Percentiles rank a stretch among this genome's conserved stretches.
Evolutionary conservation across 2,797 vertebrate genomes (phyloP).

Genomic region (Remorina albescens): DNA sequence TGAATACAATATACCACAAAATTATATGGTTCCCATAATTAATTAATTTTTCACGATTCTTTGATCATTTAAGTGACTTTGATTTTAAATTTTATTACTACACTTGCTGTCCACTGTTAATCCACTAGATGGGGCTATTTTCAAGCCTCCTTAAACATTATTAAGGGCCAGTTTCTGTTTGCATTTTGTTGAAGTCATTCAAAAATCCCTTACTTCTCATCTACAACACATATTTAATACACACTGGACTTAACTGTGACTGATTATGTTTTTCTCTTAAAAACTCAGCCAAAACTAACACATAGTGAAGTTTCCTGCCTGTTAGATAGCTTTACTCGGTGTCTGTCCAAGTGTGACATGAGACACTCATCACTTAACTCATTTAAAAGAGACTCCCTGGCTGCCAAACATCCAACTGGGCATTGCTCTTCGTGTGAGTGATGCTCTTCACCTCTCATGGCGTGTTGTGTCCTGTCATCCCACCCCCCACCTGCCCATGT

Average conservation of each 20-base stretch:
- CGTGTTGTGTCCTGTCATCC: constrained; percentile 21
- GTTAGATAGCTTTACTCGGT: constrained; percentile 13
- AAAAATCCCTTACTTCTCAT: background rate
- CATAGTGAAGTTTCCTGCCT: background rate
- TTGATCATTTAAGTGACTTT: background rate
- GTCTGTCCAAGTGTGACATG: constrained; percentile 55
- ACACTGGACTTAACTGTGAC: background rate
- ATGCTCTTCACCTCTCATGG: constrained; percentile 38
- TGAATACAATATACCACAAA: too few species aligned
- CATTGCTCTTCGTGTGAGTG: constrained; percentile 50
- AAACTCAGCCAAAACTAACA: constrained; percentile 7
- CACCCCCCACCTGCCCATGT: constrained; percentile 15
- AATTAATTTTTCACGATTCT: background rate
- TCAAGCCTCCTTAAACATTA: background rate
- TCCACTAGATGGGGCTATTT: constrained; percentile 68
- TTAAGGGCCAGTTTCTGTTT: background rate
- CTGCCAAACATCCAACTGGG: constrained; percentile 44
- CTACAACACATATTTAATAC: background rate
- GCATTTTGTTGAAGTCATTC: background rate
- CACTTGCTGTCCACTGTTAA: background rate
- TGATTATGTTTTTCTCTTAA: constrained; percentile 1
- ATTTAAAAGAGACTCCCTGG: constrained; percentile 47
- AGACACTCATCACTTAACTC: constrained; percentile 43
- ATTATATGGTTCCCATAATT: background rate
- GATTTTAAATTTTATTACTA: background rate